Percentiles rank a stretch among this genome's conserved stretches.
Evolutionary conservation across 2,113 vertebrate species (phyloP).

Genomic region (Arenaria interpres): DNA sequence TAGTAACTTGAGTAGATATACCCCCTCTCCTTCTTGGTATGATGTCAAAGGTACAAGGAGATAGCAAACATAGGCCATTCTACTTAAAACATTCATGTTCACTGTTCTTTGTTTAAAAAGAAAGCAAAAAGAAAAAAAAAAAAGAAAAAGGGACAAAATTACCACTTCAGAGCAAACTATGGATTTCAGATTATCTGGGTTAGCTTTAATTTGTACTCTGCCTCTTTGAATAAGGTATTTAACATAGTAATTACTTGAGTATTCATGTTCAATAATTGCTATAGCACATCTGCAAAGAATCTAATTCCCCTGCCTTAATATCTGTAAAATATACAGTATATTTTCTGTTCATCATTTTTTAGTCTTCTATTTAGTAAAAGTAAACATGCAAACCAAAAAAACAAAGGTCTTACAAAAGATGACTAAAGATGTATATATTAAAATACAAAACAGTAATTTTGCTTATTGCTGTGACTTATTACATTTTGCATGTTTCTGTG

Average conservation of each 20-base stretch:
- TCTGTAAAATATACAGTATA: background rate
- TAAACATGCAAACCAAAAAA: background rate
- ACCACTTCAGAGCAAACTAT: background rate
- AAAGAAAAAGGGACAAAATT: background rate
- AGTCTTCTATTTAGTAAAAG: conserved; percentile 5
- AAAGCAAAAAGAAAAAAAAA: background rate
- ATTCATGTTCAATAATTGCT: conserved; percentile 65
- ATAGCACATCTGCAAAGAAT: conserved; percentile 55
- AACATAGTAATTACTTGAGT: conserved; percentile 58
- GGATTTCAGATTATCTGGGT: background rate
- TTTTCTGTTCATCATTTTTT: conserved; percentile 14
- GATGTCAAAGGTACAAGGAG: background rate
- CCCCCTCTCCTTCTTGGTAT: background rate
- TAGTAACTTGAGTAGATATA: background rate
- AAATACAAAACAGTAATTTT: conserved; percentile 35
- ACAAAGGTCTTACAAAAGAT: background rate
- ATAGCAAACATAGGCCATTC: background rate
- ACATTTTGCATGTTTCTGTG: background rate
- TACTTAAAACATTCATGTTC: background rate
- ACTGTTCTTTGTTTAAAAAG: background rate
- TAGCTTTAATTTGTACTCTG: conserved; percentile 48
- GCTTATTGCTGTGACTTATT: background rate
- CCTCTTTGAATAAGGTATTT: conserved; percentile 61
- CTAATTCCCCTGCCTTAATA: conserved; percentile 36
- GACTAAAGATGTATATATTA: background rate